Evolutionary conservation across 2,113 vertebrate genomes (phyloP), one percentile per base, ranked within the genome.

Genomic region (Scopus umbretta): DNA sequence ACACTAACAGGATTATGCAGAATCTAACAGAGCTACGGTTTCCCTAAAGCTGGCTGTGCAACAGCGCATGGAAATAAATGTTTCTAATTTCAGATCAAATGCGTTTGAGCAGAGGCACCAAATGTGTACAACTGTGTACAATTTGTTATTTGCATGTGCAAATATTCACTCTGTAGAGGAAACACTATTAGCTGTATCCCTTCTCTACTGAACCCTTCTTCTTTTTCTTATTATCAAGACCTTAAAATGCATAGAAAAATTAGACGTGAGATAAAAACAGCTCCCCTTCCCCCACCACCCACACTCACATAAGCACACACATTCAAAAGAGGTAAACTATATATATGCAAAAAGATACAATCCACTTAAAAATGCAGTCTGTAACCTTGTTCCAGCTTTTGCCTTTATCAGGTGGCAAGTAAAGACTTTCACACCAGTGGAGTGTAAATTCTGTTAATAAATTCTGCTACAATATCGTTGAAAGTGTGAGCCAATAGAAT

Each of bases 1-100:
- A 87, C 43, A n/a, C 61, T 89, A 94, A 94, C 65, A 94, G 53
- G 73, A 94, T 97, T 96, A 94, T 19, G 38, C 23, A 84, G 66
- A 91, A 91, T 25, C 45, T 45, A 50, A 65, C 18, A 75, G 62
- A 43, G 27, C 47, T 65, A 10, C 45, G 78, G 65, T 81, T 94
- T 92, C 62, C 80, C 70, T 94, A 89, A 91, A 95, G 65, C 70
- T 75, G 49, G 80, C 47, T 68, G 34, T 89, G 61, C 68, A 84
- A 53, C 17, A 63, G 29, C 68, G 89, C 86, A 92, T 29, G 49
- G 68, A 94, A 95, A 86, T 75, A 89, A 85, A 85, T 65, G 66
- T 25, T 56, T 91, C 87, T 87, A 72, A 85, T 96, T 94, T 96
- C 90, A 91, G 73, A 89, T 20, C 2, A 11, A 95, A 45, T 65